These are phyloP conservation scores for Octodon degus DNA, from an alignment of 2,113 vertebrate species.

Conservation along the genomic window DNA sequence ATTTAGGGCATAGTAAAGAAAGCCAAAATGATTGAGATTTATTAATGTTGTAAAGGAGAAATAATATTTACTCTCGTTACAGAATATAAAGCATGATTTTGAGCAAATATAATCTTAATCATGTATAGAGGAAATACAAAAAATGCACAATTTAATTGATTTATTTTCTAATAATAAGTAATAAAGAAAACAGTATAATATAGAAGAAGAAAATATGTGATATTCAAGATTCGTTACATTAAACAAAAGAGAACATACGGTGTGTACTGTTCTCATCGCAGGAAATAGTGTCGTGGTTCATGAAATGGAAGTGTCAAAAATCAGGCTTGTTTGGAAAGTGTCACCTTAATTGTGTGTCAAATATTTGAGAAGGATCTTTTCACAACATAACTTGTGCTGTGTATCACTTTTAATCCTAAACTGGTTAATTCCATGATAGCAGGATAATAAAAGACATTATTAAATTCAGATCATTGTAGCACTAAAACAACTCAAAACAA, in stretches of 20 bases:
- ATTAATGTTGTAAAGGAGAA: constrained; percentile 38
- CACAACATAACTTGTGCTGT: neutral
- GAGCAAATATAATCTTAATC: neutral
- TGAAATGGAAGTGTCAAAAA: neutral
- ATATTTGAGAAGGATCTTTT: neutral
- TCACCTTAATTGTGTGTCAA: neutral
- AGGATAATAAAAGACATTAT: neutral
- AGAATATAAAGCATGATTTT: neutral
- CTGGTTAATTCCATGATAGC: neutral
- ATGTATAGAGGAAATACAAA: neutral
- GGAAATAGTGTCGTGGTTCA: neutral
- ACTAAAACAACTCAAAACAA: neutral
- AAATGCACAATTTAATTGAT: neutral
- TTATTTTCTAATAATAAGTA: neutral
- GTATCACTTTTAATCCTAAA: neutral
- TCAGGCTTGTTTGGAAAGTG: neutral
- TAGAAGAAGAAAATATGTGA: neutral
- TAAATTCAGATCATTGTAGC: neutral
- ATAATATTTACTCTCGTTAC: neutral
- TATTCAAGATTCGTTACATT: neutral
- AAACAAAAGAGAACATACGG: neutral
- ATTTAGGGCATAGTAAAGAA: neutral
- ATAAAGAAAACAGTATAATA: neutral
- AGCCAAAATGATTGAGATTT: neutral
- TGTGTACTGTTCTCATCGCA: neutral